These are phyloP conservation scores for Papilio aristodemus DNA, from an alignment of 1,140 invertebrate species.

Conservation along the genomic window DNA sequence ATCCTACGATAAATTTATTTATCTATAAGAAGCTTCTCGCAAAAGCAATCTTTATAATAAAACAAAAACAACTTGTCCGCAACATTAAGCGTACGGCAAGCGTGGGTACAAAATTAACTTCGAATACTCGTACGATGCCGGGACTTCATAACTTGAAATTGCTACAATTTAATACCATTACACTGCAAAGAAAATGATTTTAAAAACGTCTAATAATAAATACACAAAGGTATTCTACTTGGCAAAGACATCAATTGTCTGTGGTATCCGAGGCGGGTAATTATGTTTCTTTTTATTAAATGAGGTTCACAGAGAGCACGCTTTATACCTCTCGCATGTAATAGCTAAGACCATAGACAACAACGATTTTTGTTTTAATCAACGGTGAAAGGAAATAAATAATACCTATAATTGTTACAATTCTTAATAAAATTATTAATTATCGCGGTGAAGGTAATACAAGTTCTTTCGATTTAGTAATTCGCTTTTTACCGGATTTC, in stretches of 20 bases:
- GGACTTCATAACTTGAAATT: not conserved
- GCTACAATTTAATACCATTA: slow-evolving; percentile 3
- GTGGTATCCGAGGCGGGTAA: not conserved
- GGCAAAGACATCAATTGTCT: not conserved
- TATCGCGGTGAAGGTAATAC: not conserved
- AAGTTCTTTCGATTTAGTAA: not conserved
- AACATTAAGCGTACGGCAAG: not conserved
- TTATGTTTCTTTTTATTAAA: not conserved
- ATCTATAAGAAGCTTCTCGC: not conserved
- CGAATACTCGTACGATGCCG: not conserved
- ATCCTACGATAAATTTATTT: no score
- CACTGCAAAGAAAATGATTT: not conserved
- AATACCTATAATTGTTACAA: not conserved
- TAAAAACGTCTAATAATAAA: not conserved
- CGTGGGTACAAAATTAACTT: slow-evolving; percentile 3
- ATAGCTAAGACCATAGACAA: not conserved
- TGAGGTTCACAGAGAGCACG: not conserved
- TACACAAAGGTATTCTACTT: not conserved
- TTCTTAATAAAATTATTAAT: slow-evolving; percentile 1
- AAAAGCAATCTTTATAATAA: not conserved
- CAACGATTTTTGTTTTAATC: not conserved
- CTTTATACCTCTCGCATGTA: not conserved
- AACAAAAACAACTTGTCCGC: not conserved
- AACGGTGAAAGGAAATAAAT: not conserved
- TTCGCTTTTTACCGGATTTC: not conserved